These are phyloP conservation scores for Molossus molossus DNA, from an alignment of 2,797 vertebrate species.

Conservation along the genomic window DNA sequence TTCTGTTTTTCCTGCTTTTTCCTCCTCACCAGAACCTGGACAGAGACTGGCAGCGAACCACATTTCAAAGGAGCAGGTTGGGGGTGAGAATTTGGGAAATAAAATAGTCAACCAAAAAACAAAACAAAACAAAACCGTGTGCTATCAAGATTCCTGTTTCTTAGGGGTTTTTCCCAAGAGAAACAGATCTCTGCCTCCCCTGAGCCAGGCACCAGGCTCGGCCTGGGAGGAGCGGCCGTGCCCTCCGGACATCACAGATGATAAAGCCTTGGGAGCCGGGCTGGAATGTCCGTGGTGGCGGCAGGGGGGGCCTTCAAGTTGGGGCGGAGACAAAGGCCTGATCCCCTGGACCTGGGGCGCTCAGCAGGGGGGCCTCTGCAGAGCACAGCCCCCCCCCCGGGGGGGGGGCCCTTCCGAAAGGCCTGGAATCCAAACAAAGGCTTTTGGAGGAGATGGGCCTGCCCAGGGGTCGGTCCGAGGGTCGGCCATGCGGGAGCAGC, in stretches of 20 bases:
- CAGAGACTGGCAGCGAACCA: neutral
- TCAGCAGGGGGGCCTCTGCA: neutral
- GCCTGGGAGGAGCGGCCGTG: neutral
- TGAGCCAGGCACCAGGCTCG: too few relatives aligned
- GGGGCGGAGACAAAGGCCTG: neutral
- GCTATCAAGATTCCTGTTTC: neutral
- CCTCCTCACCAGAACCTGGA: neutral
- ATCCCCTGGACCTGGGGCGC: neutral
- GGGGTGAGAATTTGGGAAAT: neutral
- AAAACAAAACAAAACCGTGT: too few relatives aligned
- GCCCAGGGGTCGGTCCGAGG: too few relatives aligned
- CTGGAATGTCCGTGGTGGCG: too few relatives aligned
- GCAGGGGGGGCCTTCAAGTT: too few relatives aligned
- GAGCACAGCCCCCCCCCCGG: neutral
- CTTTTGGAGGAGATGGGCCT: neutral
- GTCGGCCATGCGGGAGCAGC: neutral
- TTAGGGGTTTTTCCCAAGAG: neutral
- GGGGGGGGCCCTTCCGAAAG: neutral
- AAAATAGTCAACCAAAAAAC: neutral
- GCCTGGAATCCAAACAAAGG: neutral
- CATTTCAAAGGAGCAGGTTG: neutral
- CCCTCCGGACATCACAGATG: neutral
- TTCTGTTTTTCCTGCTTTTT: neutral
- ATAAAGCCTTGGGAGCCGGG: neutral
- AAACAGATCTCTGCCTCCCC: neutral